Conservation (phyloP, 2,888 invertebrate species). For the Eledone cirrhosa region DNA sequence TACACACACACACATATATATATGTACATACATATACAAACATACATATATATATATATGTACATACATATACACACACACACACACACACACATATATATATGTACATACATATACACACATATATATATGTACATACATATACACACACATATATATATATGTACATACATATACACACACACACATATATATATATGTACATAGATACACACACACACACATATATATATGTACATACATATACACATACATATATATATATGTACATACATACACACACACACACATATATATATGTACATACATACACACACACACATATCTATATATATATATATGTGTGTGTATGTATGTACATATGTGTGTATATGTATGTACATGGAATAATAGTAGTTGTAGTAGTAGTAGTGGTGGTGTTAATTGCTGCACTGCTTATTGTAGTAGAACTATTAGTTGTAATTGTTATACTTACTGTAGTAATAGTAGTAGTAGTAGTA, state of each 20-base stretch:
- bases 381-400: too few species aligned
- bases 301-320: neutral
- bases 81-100: neutral
- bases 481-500: too few species aligned
- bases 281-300: neutral
- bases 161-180: neutral
- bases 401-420: too few species aligned
- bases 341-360: too few species aligned
- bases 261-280: neutral
- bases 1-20: neutral
- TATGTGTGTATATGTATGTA: too few species aligned
- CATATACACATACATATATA: too few species aligned
- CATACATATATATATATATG: neutral
- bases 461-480: too few species aligned
- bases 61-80: neutral
- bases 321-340: slow-evolving; percentile 16
- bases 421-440: too few species aligned
- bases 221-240: neutral
- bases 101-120: neutral
- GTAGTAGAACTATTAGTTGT: too few species aligned
- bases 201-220: slow-evolving; percentile 1
- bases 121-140: neutral
- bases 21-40: neutral
- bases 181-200: neutral
- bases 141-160: neutral